These are phyloP conservation scores for Drosophila histrio DNA, from an alignment of 2,888 invertebrate species.

Conservation along the genomic window DNA sequence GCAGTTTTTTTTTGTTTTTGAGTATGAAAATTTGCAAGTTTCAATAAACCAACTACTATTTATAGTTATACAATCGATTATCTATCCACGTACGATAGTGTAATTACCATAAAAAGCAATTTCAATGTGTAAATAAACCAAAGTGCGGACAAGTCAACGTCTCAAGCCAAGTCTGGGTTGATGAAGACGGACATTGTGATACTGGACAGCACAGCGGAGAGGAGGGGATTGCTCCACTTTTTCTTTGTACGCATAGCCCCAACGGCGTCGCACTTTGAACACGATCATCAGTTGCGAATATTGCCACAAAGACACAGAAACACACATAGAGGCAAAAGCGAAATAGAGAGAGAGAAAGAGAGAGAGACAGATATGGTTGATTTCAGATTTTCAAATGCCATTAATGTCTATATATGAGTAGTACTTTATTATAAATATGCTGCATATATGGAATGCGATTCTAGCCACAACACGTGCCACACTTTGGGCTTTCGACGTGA, in stretches of 20 bases:
- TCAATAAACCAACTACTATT: background rate
- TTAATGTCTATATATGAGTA: slow-evolving; percentile 2
- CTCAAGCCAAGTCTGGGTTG: slow-evolving; percentile 5
- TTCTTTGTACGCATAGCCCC: slow-evolving; percentile 26
- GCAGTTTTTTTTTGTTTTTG: slow-evolving; percentile 3
- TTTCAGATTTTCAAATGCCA: slow-evolving; percentile 25
- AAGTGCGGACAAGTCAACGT: slow-evolving; percentile 22
- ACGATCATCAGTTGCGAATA: slow-evolving; percentile 60
- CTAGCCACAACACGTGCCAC: slow-evolving; percentile 50
- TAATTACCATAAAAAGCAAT: slow-evolving; percentile 4
- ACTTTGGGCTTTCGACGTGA: slow-evolving; percentile 51
- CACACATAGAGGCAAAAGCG: background rate
- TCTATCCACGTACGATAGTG: background rate
- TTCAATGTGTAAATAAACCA: slow-evolving; percentile 17
- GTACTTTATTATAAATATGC: slow-evolving; percentile 7
- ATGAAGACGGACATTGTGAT: slow-evolving; percentile 5
- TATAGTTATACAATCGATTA: background rate
- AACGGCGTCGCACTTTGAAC: slow-evolving; percentile 60
- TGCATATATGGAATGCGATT: slow-evolving; percentile 20
- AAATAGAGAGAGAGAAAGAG: background rate
- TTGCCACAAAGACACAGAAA: slow-evolving; percentile 3
- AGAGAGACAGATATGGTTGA: slow-evolving; percentile 6
- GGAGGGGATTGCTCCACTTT: slow-evolving; percentile 41
- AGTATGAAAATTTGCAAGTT: background rate
- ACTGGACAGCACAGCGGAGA: background rate